phyloP scores from a whole-genome alignment of 1,140 invertebrate species.

The Drosophila pallidifrons region DNA sequence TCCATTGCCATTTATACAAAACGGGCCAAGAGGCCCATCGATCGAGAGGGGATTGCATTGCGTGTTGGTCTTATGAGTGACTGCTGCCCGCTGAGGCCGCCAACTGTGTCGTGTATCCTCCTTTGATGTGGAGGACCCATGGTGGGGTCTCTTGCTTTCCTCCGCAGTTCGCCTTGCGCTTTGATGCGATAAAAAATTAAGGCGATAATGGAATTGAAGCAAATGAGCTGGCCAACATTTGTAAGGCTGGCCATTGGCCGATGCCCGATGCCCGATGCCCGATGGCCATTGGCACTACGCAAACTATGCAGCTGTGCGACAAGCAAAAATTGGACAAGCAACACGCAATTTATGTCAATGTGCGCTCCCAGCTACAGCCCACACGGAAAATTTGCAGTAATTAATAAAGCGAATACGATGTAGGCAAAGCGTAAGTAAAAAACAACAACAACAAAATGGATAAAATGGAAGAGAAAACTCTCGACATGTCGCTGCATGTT shows the following conservation, averaged over 20 bases:
- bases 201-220: constrained; percentile 84
- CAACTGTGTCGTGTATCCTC: constrained; percentile 80
- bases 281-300: not conserved
- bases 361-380: constrained; percentile 74
- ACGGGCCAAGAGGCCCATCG: not conserved
- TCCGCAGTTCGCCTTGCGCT: constrained; percentile 45
- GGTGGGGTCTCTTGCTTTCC: constrained; percentile 39
- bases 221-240: constrained; percentile 84
- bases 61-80: constrained; percentile 78
- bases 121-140: constrained; percentile 73
- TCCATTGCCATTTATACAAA: constrained; percentile 80
- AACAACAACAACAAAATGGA: not conserved
- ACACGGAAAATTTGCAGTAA: constrained; percentile 81
- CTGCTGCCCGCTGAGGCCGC: constrained; percentile 75
- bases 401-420: constrained; percentile 67
- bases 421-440: constrained; percentile 27
- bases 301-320: constrained; percentile 81
- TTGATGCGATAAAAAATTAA: constrained; percentile 84
- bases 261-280: not conserved
- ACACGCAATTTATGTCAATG: constrained; percentile 83
- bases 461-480: constrained; percentile 48
- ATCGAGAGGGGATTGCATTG: constrained; percentile 64
- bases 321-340: constrained; percentile 83
- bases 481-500: constrained; percentile 63
- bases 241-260: constrained; percentile 52